Evolutionary conservation across 2,797 vertebrate species (phyloP), one percentile per base, ranked within the genome.

Genomic region (Mus spretus): DNA sequence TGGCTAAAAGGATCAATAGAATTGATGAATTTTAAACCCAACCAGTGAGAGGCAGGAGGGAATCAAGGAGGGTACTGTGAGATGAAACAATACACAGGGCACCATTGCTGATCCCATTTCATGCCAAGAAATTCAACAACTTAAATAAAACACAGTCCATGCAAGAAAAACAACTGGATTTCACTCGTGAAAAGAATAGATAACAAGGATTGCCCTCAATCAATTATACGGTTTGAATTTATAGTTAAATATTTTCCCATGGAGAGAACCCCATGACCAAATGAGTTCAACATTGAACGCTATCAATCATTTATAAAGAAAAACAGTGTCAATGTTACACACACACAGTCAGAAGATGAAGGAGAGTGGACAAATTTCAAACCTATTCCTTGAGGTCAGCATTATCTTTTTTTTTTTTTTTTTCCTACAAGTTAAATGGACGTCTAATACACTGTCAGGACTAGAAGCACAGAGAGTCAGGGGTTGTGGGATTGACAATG

Each of bases 401-500:
- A 63, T 89, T 83, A 61, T 40, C 37, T 40, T 40, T 40, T 40
- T 40, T 40, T n/a, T n/a, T n/a, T n/a, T 40, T 40, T 40, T 40
- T 40, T 40, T n/a, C n/a, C n/a, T 53, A 74, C 40, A 44, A 75
- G 53, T 83, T 87, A 93, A 96, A 93, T 44, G 77, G 94, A 59
- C 91, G 63, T 97, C 95, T 96, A 96, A 80, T 89, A 93, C 1
- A 85, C 92, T 78, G 84, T 22, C 63, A 40, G 74, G 87, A 93
- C 72, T 90, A 96, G 83, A 89, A 93, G 93, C 74, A 81, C 59
- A 86, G 83, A 92, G 72, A 50, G 82, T 90, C 65, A 77, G 53
- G 93, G 81, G 89, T 86, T 78, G 84, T 47, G 89, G 37, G 74
- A 57, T 63, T 50, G 81, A 85, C 28, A 84, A 28, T 50, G 86